Base-by-base conservation (phyloP, 2,888 invertebrate species). In the Cheilosia grossa region DNA sequence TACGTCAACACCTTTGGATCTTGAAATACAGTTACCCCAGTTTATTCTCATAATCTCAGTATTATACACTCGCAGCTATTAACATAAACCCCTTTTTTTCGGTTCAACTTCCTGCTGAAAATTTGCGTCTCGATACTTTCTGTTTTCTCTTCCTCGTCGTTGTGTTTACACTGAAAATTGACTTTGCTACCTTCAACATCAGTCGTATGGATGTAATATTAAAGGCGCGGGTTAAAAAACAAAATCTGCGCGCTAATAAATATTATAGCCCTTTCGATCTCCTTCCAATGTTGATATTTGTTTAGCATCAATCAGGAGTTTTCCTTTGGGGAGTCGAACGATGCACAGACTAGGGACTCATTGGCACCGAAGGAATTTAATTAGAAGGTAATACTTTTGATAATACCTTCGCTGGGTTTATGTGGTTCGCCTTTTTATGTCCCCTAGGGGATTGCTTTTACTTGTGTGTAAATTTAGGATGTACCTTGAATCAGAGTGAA, bases 21-120 rank as follows among this genome's bases (percentile, higher is more conserved):
- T 51, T 64, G 51, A 66, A 72, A 72, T 66, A 72, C 72, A 75
- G 53, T 72, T 70, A 75, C 75, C 72, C 70, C 66, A 66, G 77
- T 69, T 82, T 79, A 73, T 73, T 69, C 51, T 74, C 51, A 82
- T 82, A 82, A 82, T 82, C 78, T 69, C 54, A 44, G 79, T 49
- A 78, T 82, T 78, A 82, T 63, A 78, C 73, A 79, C 72, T 15
- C 51, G 69, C 58, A 47, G 42, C 67, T 70, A 70, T 77, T 72
- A 72, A 77, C 77, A 64, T 70, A 82, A 75, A 70, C 75, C 78
- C 82, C 67, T 82, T 70, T 64, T 61, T 40, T 17, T 42, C 49
- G 9, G 4, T 47, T 7, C 15, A 59, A 33, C 44, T 59, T 80
- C 37, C 21, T 73, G 59, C 17, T 51, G 27, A 37, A 37, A 37